Conservation (phyloP, 2,888 invertebrate species). For the Tachina fera region DNA sequence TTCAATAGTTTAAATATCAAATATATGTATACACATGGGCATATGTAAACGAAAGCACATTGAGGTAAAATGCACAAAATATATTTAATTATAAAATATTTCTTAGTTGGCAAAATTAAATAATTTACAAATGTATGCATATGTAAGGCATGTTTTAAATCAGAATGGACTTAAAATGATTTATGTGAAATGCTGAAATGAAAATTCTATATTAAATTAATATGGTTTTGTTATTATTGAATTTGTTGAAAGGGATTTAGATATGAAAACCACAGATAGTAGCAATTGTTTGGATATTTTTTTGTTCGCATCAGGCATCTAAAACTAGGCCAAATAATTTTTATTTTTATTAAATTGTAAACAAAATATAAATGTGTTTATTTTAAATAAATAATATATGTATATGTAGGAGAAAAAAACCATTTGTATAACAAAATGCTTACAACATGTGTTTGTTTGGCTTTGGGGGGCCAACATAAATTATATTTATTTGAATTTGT, state of each 20-base stretch:
- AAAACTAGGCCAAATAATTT: slow-evolving; percentile 37
- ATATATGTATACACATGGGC: not conserved
- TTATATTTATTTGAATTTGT: not conserved
- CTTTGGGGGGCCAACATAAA: not conserved
- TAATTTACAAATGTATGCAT: no score
- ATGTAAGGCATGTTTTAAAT: slow-evolving; percentile 15
- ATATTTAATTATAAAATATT: slow-evolving; percentile 49
- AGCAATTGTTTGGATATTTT: slow-evolving; percentile 7
- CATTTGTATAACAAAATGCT: slow-evolving; percentile 4
- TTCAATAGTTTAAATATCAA: not conserved
- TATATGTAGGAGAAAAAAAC: not conserved
- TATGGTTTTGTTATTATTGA: slow-evolving; percentile 20
- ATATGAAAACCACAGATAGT: slow-evolving; percentile 35
- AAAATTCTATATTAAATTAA: slow-evolving; percentile 29
- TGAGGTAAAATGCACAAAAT: not conserved
- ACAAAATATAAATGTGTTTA: slow-evolving; percentile 10
- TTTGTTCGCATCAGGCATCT: not conserved
- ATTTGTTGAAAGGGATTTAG: slow-evolving; percentile 15
- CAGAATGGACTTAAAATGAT: slow-evolving; percentile 50
- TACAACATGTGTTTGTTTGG: slow-evolving; percentile 1
- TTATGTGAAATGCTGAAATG: slow-evolving; percentile 17
- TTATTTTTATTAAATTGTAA: not conserved
- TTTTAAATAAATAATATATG: not conserved
- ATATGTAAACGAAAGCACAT: not conserved
- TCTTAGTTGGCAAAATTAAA: slow-evolving; percentile 23